A percentile compares a stretch with the other conserved stretches of the same genome.
Evolutionary conservation across 2,113 vertebrate species (phyloP).

Genomic region (Anoplopoma fimbria): DNA sequence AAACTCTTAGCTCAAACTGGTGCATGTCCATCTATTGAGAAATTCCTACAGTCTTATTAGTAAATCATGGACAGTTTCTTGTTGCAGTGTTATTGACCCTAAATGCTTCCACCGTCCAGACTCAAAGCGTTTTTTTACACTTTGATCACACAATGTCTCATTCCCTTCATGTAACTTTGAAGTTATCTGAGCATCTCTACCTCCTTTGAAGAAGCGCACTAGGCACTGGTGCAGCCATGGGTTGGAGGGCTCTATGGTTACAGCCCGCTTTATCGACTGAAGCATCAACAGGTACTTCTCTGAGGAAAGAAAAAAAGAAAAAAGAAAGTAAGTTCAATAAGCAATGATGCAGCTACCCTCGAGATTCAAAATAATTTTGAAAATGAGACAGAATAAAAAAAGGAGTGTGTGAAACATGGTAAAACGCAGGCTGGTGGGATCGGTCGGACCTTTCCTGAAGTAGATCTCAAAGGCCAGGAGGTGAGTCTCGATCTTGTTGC

Average conservation of each 20-base stretch:
- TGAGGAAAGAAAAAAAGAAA: slow-evolving; percentile 45
- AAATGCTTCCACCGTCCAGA: no score
- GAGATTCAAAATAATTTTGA: neutral
- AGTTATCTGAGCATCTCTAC: neutral
- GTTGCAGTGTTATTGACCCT: neutral
- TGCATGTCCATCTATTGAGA: neutral
- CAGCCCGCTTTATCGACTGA: slow-evolving; percentile 94
- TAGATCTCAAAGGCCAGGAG: slow-evolving; percentile 98
- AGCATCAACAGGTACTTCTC: slow-evolving; percentile 96
- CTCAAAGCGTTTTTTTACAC: no score
- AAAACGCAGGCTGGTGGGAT: neutral
- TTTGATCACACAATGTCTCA: neutral
- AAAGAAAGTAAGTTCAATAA: neutral
- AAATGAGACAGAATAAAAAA: neutral
- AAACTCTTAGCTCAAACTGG: no score
- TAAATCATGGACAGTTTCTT: neutral
- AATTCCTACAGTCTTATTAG: neutral
- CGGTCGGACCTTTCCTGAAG: slow-evolving; percentile 91
- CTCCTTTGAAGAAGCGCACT: slow-evolving; percentile 93
- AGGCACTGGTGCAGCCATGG: slow-evolving; percentile 97
- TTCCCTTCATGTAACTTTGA: neutral
- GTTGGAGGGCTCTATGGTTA: slow-evolving; percentile 90
- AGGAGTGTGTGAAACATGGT: neutral
- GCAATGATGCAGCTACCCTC: neutral
- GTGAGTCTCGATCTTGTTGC: slow-evolving; percentile 95